These are phyloP conservation scores for Jacana jacana DNA, from an alignment of 2,113 vertebrate genomes.

Conservation along the genomic window DNA sequence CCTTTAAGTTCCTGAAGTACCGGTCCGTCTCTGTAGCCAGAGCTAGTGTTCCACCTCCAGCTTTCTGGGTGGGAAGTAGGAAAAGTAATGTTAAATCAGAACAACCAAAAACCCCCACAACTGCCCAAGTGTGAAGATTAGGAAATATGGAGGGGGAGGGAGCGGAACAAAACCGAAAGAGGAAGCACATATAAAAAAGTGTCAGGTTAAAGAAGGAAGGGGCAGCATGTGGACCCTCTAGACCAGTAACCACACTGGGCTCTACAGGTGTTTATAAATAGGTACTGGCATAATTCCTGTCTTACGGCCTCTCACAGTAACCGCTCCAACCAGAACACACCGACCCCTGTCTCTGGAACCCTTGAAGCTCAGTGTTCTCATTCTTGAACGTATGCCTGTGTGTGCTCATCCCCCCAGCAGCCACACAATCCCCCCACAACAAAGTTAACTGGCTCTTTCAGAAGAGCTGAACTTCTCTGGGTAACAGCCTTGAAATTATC, in stretches of 20 bases:
- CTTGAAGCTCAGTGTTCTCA: neutral
- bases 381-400: neutral
- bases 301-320: neutral
- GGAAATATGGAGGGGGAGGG: neutral
- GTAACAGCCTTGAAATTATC: neutral
- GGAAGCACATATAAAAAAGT: neutral
- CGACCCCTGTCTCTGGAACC: neutral
- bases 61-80: neutral
- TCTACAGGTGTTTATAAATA: neutral
- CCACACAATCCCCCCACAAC: no score
- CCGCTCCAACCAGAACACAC: neutral
- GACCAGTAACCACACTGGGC: neutral
- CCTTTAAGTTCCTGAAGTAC: neutral
- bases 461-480: neutral
- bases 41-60: neutral
- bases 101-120: no score
- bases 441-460: neutral
- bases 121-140: neutral
- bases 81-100: neutral
- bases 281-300: no score
- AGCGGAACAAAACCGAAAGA: neutral
- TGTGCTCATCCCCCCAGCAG: neutral
- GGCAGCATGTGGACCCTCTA: neutral
- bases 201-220: neutral
- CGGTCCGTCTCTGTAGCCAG: neutral